phyloP scores from a whole-genome alignment of 2,888 invertebrate genomes.

The Griposia aprilina region DNA sequence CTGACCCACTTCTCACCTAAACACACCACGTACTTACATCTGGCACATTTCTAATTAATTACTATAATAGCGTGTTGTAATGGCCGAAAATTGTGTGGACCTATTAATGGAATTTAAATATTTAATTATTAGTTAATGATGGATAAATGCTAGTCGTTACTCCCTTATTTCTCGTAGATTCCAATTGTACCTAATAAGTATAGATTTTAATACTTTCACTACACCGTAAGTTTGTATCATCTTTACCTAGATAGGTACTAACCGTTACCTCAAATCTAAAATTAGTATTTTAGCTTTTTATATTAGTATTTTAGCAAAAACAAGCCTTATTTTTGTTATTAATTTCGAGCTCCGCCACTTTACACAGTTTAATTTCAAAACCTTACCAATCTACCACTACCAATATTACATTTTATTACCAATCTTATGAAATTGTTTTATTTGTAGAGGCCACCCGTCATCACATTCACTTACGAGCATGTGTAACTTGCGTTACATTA shows the following conservation, averaged over 20 bases:
- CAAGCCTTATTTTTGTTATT: neutral
- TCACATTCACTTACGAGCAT: conserved; percentile 40
- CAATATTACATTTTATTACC: neutral
- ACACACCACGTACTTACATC: conserved; percentile 56
- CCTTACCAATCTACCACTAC: no score
- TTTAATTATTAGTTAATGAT: conserved; percentile 32
- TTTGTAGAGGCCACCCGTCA: conserved; percentile 21
- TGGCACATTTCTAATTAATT: conserved; percentile 58
- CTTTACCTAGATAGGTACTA: neutral
- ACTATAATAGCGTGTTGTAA: conserved; percentile 43
- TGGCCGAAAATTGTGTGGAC: conserved; percentile 28
- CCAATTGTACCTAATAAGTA: no score
- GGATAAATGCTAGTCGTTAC: neutral
- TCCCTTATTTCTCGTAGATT: neutral
- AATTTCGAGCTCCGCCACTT: neutral
- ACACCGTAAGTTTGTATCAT: conserved; percentile 10
- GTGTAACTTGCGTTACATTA: conserved; percentile 43
- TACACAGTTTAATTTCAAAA: neutral
- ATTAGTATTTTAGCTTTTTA: no score
- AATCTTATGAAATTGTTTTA: conserved; percentile 25
- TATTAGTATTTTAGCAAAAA: neutral
- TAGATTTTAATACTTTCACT: neutral
- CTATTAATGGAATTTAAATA: conserved; percentile 45
- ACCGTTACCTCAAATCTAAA: conserved; percentile 4
- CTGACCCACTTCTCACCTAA: conserved; percentile 69